Evolutionary conservation across 2,888 invertebrate species (phyloP), one percentile per base, ranked within the genome.

Genomic region (Mesorhabditis belari): DNA sequence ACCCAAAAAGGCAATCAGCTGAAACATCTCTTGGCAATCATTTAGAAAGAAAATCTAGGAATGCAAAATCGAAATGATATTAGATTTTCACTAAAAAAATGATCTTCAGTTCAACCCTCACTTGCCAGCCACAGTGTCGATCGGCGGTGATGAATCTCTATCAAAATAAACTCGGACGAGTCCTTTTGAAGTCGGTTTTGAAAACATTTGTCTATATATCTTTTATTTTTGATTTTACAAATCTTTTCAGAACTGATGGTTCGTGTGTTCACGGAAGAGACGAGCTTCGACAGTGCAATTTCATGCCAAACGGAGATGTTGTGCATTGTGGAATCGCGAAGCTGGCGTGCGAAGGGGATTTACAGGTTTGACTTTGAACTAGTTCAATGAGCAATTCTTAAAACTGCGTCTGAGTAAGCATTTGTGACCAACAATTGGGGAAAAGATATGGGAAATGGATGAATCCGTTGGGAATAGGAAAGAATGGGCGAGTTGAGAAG

Each of bases 261-360:
- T 64, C 74, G 0, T 79, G 79, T 62, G 72, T 79, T 25, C 77
- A 77, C 0, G 80, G 80, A 6, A 58, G 74, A 6, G 75, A 75
- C 9, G 77, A 80, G 61, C 63, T 80, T 19, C 66, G 74, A 21
- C 69, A 69, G 21, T 80, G 80, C 63, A 73, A 78, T 56, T 76
- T 80, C 66, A 65, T 80, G 24, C 80, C 79, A 6, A 65, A 68
- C 57, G 70, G 63, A n/a, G 52, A 67, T 3, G 71, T 72, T 9
- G 74, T 77, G 27, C 80, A 80, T 60, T 80, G 80, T 57, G 70
- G 67, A 44, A 67, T 80, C n/a, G 77, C 74, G 21, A 80, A 80
- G 57, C 64, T 80, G 44, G 74, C 74, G 21, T 80, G 80, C 54
- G 79, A 80, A 49, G 76, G 72, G 29, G 77, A 77, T 60, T 67